A percentile compares a stretch with the other conserved stretches of the same genome.
These are phyloP conservation scores for Girardinichthys multiradiatus DNA, from an alignment of 2,113 vertebrate genomes.

Conservation along the genomic window DNA sequence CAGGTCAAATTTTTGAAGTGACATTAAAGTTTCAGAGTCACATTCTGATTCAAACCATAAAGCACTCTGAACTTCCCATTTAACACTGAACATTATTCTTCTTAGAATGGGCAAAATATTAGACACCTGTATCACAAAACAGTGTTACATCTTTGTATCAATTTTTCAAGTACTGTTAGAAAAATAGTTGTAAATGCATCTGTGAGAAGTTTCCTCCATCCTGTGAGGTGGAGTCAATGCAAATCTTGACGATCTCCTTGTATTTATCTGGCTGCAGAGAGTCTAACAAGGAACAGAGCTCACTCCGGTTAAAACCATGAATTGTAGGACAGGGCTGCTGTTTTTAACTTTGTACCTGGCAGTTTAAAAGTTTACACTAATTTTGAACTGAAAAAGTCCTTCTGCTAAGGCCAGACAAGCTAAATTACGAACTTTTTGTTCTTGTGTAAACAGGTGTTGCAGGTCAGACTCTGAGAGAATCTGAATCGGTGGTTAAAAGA, in stretches of 20 bases:
- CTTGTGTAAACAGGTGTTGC: background rate
- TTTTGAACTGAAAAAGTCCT: background rate
- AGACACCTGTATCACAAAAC: background rate
- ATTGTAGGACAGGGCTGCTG: conserved; percentile 6
- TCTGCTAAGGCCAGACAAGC: background rate
- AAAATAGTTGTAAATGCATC: background rate
- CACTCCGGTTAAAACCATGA: background rate
- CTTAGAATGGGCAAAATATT: too few species aligned
- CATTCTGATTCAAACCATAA: too few species aligned
- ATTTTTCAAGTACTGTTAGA: background rate
- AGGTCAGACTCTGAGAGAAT: background rate
- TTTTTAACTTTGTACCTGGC: conserved; percentile 1
- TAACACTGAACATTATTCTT: too few species aligned
- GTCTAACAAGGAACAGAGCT: background rate
- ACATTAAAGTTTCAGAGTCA: too few species aligned
- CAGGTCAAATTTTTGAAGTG: too few species aligned
- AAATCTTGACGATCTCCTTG: background rate
- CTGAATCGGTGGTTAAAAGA: background rate
- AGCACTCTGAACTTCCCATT: too few species aligned
- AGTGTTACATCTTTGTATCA: too few species aligned
- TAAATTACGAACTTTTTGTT: background rate
- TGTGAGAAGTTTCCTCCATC: background rate
- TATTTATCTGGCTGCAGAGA: background rate
- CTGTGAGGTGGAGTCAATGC: background rate
- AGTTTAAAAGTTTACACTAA: background rate